Conservation (phyloP, 2,888 invertebrate species). For the Sipunculus nudus region DNA sequence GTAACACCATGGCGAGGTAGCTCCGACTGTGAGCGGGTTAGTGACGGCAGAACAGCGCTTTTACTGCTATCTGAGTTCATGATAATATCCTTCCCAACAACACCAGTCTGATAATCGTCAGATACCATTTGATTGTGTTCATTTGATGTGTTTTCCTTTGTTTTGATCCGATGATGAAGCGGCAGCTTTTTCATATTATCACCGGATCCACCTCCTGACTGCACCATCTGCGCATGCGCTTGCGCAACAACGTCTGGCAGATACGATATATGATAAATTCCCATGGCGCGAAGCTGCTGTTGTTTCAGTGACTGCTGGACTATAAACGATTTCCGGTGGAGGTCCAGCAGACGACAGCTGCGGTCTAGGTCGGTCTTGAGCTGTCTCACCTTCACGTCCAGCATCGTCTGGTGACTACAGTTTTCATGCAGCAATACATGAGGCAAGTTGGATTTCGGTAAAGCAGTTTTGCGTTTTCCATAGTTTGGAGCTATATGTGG, state of each 20-base stretch:
- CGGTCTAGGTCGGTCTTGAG: slow-evolving; percentile 48
- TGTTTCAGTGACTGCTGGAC: slow-evolving; percentile 11
- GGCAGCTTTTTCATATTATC: no score
- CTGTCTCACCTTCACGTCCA: slow-evolving; percentile 49
- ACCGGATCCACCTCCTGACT: no score
- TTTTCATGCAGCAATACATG: slow-evolving; percentile 58
- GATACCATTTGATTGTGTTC: no score
- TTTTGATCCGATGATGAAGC: not conserved
- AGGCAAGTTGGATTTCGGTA: slow-evolving; percentile 52
- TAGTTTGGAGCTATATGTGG: slow-evolving; percentile 56
- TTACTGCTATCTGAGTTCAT: not conserved
- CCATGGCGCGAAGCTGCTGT: not conserved
- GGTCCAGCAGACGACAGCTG: slow-evolving; percentile 41
- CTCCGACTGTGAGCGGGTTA: not conserved
- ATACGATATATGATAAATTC: not conserved
- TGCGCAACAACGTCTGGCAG: no score
- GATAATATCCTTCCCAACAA: no score
- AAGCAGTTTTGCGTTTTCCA: slow-evolving; percentile 42
- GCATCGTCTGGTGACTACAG: slow-evolving; percentile 55
- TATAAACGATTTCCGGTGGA: slow-evolving; percentile 40
- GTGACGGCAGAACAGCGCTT: not conserved
- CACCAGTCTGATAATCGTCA: no score
- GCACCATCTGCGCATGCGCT: no score
- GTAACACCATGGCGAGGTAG: not conserved
- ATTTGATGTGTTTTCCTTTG: not conserved